Evolutionary conservation across 2,888 invertebrate species (phyloP), one percentile per base, ranked within the genome.

Genomic region (Drosophila ustulata): DNA sequence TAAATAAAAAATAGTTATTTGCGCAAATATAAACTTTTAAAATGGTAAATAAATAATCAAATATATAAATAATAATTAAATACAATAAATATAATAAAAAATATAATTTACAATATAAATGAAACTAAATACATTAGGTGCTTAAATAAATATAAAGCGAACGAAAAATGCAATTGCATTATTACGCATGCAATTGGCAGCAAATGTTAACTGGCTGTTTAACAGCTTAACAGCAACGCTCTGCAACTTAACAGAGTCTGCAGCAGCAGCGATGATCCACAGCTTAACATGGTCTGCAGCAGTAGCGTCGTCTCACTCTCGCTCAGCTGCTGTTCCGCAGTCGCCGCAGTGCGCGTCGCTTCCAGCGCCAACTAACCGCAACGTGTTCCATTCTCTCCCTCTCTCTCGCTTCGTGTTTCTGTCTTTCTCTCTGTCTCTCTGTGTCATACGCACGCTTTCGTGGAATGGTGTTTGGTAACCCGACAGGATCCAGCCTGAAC

Each of bases 401-500:
- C 18, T 18, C 18, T 57, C 28, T 18, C 18, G 18, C 18, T 18
- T 2, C 18, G 18, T 18, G 18, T 18, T 1, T 61, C 50, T 67
- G 47, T 61, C 50, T 59, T 57, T 55, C 45, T 73, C 23, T 67
- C 51, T 51, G 41, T 58, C 28, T 61, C 43, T 72, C 47, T 39
- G 6, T 64, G 51, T 39, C 25, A 47, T n/a, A 34, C 45, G 9
- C 25, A 8, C 30, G 23, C 30, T n/a, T 5, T 13, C 45, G 13
- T 39, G 39, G 39, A 13, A 39, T 39, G 26, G 51, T 13, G 18
- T 9, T 13, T 39, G 26, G 51, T 13, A 26, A 13, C 34, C 25
- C 3, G 13, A 71, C 89, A 93, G 92, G 92, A 91, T 90, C 92
- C 66, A 92, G 91, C 74, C 72, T 92, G 46, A 92, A 92, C 80